Evolutionary conservation across 2,888 invertebrate species (phyloP).

Genomic region (Drosophila putrida): DNA sequence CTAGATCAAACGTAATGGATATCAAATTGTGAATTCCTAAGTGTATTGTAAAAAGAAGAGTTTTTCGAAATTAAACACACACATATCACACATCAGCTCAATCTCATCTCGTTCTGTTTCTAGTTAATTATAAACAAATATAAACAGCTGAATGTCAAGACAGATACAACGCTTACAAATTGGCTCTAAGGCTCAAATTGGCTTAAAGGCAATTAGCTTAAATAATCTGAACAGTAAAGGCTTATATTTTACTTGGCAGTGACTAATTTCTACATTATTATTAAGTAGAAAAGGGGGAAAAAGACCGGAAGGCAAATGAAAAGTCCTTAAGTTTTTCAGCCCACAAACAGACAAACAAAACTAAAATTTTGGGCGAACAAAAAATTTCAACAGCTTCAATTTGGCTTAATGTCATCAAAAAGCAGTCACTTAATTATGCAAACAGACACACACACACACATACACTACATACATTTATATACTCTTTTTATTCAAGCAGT

Average conservation of each 20-base stretch:
- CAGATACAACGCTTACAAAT: conserved; percentile 53
- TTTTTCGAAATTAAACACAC: background rate
- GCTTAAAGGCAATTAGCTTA: conserved; percentile 51
- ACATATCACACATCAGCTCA: conserved; percentile 7
- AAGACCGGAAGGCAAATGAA: conserved; percentile 10
- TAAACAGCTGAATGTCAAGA: conserved; percentile 40
- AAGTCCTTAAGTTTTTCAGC: conserved; percentile 63
- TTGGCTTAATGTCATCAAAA: conserved; percentile 72
- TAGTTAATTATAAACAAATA: conserved; percentile 74
- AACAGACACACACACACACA: conserved; percentile 37
- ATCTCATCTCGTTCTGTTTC: background rate
- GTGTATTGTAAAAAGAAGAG: conserved; percentile 4
- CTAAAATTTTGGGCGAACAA: conserved; percentile 58
- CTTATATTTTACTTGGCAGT: conserved; percentile 39
- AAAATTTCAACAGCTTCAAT: conserved; percentile 57
- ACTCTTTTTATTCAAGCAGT: conserved; percentile 39
- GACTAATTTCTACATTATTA: conserved; percentile 33
- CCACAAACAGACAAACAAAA: conserved; percentile 66
- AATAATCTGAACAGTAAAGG: conserved; percentile 18
- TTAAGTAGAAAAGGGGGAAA: conserved; percentile 6
- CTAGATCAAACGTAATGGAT: conserved; percentile 30
- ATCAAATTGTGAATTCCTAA: conserved; percentile 12
- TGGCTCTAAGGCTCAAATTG: conserved; percentile 54
- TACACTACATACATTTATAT: conserved; percentile 9
- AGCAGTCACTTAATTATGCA: conserved; percentile 70